Conservation (phyloP, 2,888 invertebrate genomes). For the Erynnis tages region DNA sequence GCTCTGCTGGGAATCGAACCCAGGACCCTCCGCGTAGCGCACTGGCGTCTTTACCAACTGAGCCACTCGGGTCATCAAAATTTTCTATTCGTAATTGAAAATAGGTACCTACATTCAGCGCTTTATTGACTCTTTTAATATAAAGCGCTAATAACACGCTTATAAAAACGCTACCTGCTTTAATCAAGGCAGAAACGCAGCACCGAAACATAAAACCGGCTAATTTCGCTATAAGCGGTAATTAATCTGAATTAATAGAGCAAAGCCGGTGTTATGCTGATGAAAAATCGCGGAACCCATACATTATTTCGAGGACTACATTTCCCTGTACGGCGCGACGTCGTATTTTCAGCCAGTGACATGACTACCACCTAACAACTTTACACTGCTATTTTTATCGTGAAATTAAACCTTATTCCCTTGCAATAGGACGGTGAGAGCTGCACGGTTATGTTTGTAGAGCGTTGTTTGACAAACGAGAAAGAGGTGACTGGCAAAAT, state of each 20-base stretch:
- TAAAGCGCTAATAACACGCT: too few species aligned
- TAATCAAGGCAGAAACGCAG: not conserved
- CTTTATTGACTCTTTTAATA: too few species aligned
- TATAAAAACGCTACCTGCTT: too few species aligned
- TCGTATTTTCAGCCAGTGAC: slow-evolving; percentile 59
- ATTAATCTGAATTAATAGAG: slow-evolving; percentile 21
- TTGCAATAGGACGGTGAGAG: slow-evolving; percentile 28
- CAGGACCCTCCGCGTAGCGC: too few species aligned
- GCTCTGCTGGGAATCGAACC: too few species aligned
- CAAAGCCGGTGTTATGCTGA: slow-evolving; percentile 16
- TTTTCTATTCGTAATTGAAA: too few species aligned
- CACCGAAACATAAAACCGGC: slow-evolving; percentile 12
- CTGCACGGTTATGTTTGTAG: slow-evolving; percentile 38
- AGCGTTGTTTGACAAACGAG: slow-evolving; percentile 70
- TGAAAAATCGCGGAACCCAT: slow-evolving; percentile 21
- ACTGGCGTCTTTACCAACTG: too few species aligned
- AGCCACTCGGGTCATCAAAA: too few species aligned
- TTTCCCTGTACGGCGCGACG: slow-evolving; percentile 55
- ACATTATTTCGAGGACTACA: slow-evolving; percentile 55
- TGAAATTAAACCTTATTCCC: slow-evolving; percentile 36
- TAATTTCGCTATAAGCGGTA: slow-evolving; percentile 12
- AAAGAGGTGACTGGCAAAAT: slow-evolving; percentile 68
- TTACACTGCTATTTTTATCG: slow-evolving; percentile 24
- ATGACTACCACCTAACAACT: slow-evolving; percentile 42
- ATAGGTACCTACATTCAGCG: too few species aligned